phyloP scores from a whole-genome alignment of 2,888 invertebrate genomes.

The Drosophila birchii region DNA sequence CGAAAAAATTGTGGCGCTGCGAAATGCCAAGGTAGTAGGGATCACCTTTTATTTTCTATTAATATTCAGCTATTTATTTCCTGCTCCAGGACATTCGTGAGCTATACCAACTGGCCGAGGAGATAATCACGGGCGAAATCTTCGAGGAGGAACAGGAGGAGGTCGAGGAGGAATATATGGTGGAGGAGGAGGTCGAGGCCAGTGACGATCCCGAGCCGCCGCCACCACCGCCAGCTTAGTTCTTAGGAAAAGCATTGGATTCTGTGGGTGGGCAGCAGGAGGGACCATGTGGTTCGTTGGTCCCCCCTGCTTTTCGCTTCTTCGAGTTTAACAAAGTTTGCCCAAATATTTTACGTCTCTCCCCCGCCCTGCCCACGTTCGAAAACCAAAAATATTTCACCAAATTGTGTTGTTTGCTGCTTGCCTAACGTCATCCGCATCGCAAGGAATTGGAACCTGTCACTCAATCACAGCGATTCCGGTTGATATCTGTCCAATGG shows the following conservation, averaged over 20 bases:
- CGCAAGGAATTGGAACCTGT: constrained; percentile 18
- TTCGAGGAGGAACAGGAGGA: constrained; percentile 55
- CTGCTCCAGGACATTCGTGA: constrained; percentile 86
- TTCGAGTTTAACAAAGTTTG: constrained; percentile 35
- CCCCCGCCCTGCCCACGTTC: background rate
- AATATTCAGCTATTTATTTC: background rate
- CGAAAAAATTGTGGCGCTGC: constrained; percentile 86
- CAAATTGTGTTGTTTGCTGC: constrained; percentile 18
- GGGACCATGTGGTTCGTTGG: background rate
- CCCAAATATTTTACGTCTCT: constrained; percentile 38
- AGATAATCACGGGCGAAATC: constrained; percentile 86
- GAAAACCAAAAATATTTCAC: constrained; percentile 30
- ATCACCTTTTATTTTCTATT: background rate
- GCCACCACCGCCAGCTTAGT: constrained; percentile 6
- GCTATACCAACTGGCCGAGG: constrained; percentile 87
- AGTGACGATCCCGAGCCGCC: constrained; percentile 13
- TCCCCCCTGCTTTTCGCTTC: background rate
- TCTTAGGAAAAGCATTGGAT: background rate
- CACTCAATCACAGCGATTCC: constrained; percentile 22
- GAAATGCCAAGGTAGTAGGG: constrained; percentile 85
- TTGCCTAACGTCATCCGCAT: constrained; percentile 1
- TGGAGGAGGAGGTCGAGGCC: constrained; percentile 44
- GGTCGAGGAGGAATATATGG: constrained; percentile 39
- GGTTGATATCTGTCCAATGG: constrained; percentile 60
- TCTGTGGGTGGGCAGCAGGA: background rate